Percentiles rank a stretch among this genome's conserved stretches.
phyloP scores from a whole-genome alignment of 2,797 vertebrate species.

The Decapterus maruadsi region DNA sequence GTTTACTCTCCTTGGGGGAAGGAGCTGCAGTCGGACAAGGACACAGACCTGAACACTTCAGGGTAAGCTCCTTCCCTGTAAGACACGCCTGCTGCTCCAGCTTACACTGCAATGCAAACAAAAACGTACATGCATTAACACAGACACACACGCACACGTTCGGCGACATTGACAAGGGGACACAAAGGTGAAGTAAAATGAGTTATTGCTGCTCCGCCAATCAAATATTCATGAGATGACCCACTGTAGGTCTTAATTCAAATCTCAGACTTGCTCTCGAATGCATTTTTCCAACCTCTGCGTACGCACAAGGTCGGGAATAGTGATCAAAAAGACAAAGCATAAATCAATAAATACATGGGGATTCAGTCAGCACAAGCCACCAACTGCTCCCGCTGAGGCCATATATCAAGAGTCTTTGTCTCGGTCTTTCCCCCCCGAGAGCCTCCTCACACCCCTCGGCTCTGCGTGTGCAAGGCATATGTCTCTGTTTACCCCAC shows the following conservation, averaged over 20 bases:
- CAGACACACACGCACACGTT: neutral
- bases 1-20: constrained; percentile 82
- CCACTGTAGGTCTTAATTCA: constrained; percentile 71
- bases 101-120: constrained; percentile 90
- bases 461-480: constrained; percentile 25
- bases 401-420: constrained; percentile 65
- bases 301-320: constrained; percentile 74
- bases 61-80: constrained; percentile 92
- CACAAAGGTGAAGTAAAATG: constrained; percentile 71
- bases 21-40: constrained; percentile 90
- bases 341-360: constrained; percentile 79
- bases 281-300: constrained; percentile 60
- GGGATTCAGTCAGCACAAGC: constrained; percentile 58
- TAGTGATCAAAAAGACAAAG: constrained; percentile 70
- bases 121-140: constrained; percentile 19
- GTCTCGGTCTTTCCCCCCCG: constrained; percentile 33
- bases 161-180: constrained; percentile 53
- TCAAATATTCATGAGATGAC: constrained; percentile 84
- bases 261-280: constrained; percentile 65
- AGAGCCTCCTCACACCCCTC: constrained; percentile 39
- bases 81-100: constrained; percentile 98
- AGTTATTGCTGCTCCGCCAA: constrained; percentile 71
- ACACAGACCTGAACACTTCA: constrained; percentile 92
- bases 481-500: constrained; percentile 24
- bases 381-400: constrained; percentile 61